Conservation (phyloP, 92 coral and sea anemone species). For the Plumapathes pennacea region DNA sequence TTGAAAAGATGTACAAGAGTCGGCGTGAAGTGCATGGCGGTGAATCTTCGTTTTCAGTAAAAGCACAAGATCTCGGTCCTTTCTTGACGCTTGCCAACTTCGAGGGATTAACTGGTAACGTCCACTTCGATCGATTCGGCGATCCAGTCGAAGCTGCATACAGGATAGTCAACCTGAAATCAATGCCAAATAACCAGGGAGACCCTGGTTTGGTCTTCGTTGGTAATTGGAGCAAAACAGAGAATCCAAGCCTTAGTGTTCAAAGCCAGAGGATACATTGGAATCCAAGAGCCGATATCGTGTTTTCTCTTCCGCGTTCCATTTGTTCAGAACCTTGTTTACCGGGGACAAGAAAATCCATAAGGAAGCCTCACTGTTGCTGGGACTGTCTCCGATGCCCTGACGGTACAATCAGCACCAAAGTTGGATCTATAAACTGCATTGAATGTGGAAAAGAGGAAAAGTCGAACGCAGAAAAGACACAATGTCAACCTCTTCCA, state of each 20-base stretch:
- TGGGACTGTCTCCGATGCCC: conserved; percentile 67
- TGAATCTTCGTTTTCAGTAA: neutral
- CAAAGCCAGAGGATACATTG: conserved; percentile 31
- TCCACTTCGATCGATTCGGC: conserved; percentile 21
- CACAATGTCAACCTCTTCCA: conserved; percentile 36
- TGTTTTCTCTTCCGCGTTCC: conserved; percentile 27
- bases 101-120: conserved; percentile 25
- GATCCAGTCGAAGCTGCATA: conserved; percentile 28
- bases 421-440: conserved; percentile 42
- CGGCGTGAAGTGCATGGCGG: neutral
- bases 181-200: neutral
- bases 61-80: conserved; percentile 12
- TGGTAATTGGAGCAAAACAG: conserved; percentile 66
- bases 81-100: conserved; percentile 22
- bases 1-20: conserved; percentile 39
- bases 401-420: conserved; percentile 50
- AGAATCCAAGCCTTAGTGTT: conserved; percentile 11
- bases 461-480: conserved; percentile 34
- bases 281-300: conserved; percentile 11
- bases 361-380: conserved; percentile 48
- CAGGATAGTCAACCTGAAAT: conserved; percentile 21
- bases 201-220: conserved; percentile 13
- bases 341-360: conserved; percentile 25
- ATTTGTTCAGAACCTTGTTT: conserved; percentile 19
- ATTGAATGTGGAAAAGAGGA: conserved; percentile 41